Conservation (phyloP, 2,888 invertebrate genomes). For the Cosmorhoe ocellata region DNA sequence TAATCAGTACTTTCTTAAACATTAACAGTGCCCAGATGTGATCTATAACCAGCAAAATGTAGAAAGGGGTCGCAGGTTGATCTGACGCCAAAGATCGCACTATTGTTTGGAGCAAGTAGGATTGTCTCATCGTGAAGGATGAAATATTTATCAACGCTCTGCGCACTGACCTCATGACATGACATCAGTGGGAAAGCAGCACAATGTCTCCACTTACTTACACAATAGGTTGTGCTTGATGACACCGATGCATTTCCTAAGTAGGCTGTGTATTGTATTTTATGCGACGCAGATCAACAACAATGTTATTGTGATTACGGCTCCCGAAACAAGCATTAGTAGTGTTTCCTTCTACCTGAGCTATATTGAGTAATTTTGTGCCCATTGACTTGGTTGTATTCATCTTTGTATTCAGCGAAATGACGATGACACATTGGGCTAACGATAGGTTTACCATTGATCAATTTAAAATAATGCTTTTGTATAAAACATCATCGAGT, state of each 20-base stretch:
- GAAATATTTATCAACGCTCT: slow-evolving; percentile 16
- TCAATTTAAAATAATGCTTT: no score
- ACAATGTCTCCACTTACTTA: slow-evolving; percentile 29
- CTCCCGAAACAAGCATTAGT: slow-evolving; percentile 18
- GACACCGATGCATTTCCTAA: slow-evolving; percentile 31
- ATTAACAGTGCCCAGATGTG: background rate
- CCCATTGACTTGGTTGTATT: background rate
- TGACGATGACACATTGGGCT: background rate
- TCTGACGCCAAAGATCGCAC: background rate
- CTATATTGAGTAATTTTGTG: slow-evolving; percentile 2
- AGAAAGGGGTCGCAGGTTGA: background rate
- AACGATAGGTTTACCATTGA: background rate
- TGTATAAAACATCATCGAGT: background rate
- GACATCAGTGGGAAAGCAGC: slow-evolving; percentile 33
- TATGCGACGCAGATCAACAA: slow-evolving; percentile 21
- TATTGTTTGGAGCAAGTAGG: slow-evolving; percentile 8
- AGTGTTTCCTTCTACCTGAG: slow-evolving; percentile 3
- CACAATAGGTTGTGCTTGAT: slow-evolving; percentile 30
- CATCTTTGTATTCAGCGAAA: no score
- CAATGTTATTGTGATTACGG: slow-evolving; percentile 21
- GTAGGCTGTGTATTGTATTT: slow-evolving; percentile 11
- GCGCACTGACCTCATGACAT: slow-evolving; percentile 26
- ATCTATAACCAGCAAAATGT: background rate
- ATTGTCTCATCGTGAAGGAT: slow-evolving; percentile 4
- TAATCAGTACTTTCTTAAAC: slow-evolving; percentile 11